Evolutionary conservation across 2,888 invertebrate genomes (phyloP).

Genomic region (Lacanobia wlatinum): DNA sequence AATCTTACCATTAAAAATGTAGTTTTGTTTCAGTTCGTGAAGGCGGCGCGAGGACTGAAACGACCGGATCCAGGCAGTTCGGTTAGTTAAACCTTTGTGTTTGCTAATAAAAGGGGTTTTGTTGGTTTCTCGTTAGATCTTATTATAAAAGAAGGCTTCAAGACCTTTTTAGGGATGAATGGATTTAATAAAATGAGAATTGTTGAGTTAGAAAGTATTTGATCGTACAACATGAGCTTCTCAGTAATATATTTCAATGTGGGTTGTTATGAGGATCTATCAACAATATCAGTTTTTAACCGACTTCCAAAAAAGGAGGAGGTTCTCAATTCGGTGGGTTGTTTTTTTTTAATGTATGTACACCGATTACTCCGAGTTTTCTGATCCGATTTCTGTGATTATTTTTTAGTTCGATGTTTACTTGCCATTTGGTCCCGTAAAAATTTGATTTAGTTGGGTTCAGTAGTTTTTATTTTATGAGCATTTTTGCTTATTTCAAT

Average conservation of each 20-base stretch:
- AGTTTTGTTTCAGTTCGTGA: conserved; percentile 31
- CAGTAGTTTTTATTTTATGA: too few species aligned
- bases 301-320: too few species aligned
- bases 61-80: conserved; percentile 26
- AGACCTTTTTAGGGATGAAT: conserved; percentile 21
- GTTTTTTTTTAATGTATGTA: too few species aligned
- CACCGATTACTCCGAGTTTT: too few species aligned
- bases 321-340: too few species aligned
- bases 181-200: conserved; percentile 16
- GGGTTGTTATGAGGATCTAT: conserved; percentile 4
- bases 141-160: conserved; percentile 30
- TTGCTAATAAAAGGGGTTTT: conserved; percentile 43
- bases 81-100: conserved; percentile 36
- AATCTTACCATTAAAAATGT: conserved; percentile 45
- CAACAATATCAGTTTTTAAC: conserved; percentile 17
- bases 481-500: too few species aligned
- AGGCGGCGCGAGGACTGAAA: conserved; percentile 21
- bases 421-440: too few species aligned
- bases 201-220: conserved; percentile 13
- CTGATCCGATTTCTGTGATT: too few species aligned
- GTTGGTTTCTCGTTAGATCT: conserved; percentile 46
- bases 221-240: not conserved
- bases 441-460: too few species aligned
- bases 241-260: not conserved
- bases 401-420: too few species aligned